phyloP scores from a whole-genome alignment of 2,797 vertebrate species.

The Aldrovandia affinis region DNA sequence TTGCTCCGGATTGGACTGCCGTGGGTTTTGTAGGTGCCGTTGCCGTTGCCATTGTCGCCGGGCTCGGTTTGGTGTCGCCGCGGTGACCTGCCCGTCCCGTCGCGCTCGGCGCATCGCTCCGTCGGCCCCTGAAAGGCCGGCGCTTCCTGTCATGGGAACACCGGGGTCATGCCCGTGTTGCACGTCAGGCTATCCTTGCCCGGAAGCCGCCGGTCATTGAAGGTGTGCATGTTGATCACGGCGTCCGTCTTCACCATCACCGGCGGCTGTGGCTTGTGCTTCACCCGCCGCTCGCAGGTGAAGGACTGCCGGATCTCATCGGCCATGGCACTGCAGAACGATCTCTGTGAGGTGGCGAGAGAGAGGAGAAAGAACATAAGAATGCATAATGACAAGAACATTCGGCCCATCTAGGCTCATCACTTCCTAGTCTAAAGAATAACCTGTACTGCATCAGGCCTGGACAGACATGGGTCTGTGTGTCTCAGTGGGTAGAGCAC shows the following conservation, averaged over 20 bases:
- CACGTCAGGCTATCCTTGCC: conserved; percentile 96
- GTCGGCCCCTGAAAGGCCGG: conserved; percentile 67
- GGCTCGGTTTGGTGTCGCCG: conserved; percentile 65
- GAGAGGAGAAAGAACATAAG: background rate
- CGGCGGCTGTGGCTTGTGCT: conserved; percentile 86
- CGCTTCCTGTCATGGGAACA: conserved; percentile 81
- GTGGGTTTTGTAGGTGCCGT: conserved; percentile 7
- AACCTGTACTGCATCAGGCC: no score
- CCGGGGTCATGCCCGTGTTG: conserved; percentile 88
- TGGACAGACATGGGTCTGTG: no score
- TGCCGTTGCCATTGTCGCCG: conserved; percentile 21
- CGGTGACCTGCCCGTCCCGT: conserved; percentile 72
- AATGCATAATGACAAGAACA: no score
- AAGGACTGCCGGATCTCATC: conserved; percentile 97
- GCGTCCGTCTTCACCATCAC: conserved; percentile 90
- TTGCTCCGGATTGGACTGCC: conserved; percentile 19
- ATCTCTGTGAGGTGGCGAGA: conserved; percentile 82
- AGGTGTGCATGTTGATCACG: conserved; percentile 98
- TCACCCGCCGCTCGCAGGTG: conserved; percentile 95
- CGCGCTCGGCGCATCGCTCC: conserved; percentile 72
- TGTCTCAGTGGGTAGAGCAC: no score
- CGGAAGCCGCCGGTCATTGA: conserved; percentile 94
- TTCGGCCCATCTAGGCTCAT: no score
- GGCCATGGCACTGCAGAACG: conserved; percentile 95
- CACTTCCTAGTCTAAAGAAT: no score